Evolutionary conservation across 2,888 invertebrate genomes (phyloP).

Genomic region (Drosophila quinaria): DNA sequence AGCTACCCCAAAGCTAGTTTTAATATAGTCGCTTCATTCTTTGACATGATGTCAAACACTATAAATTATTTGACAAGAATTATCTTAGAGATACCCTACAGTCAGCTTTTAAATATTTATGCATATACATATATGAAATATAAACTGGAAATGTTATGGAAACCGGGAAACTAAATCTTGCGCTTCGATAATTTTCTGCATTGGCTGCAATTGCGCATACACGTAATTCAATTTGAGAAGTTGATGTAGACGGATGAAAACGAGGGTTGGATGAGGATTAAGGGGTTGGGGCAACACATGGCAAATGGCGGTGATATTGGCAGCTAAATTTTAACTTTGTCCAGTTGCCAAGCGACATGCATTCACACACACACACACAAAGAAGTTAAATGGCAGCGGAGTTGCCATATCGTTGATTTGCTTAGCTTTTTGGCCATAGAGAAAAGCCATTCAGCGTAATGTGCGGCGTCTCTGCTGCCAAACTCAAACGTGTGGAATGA

Average conservation of each 20-base stretch:
- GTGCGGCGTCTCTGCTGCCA: slow-evolving; percentile 29
- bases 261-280: background rate
- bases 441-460: slow-evolving; percentile 73
- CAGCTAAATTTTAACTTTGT: slow-evolving; percentile 39
- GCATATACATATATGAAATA: background rate
- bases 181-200: slow-evolving; percentile 53
- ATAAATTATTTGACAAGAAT: too few relatives aligned
- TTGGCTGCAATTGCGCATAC: slow-evolving; percentile 44
- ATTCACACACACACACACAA: background rate
- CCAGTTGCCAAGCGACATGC: slow-evolving; percentile 32
- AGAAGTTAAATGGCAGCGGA: slow-evolving; percentile 24
- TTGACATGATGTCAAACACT: too few relatives aligned
- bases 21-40: too few relatives aligned
- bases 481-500: slow-evolving; percentile 24
- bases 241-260: background rate
- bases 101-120: too few relatives aligned
- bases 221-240: slow-evolving; percentile 34
- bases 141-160: background rate
- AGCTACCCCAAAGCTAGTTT: too few relatives aligned
- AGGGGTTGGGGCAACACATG: slow-evolving; percentile 21
- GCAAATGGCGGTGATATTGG: slow-evolving; percentile 43
- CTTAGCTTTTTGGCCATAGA: slow-evolving; percentile 55
- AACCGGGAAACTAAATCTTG: slow-evolving; percentile 12
- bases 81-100: too few relatives aligned
- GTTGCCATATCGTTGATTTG: slow-evolving; percentile 61